These are phyloP conservation scores for Puntigrus tetrazona DNA, from an alignment of 2,113 vertebrate genomes.

Conservation along the genomic window DNA sequence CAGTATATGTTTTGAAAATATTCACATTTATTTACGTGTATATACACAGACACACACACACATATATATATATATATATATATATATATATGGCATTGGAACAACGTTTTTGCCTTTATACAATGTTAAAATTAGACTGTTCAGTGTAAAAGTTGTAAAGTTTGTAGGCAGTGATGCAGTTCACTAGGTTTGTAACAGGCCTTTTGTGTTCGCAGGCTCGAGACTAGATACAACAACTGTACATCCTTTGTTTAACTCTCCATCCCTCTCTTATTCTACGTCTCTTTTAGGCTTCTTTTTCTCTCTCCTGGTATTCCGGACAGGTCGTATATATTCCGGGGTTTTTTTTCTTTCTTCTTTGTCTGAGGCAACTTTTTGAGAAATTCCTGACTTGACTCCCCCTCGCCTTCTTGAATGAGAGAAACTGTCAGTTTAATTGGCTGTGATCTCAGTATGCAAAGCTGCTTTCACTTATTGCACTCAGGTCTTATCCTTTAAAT, in stretches of 20 bases:
- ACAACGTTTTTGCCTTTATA: not conserved
- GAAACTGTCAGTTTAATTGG: conserved; percentile 61
- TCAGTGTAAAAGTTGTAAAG: too few relatives aligned
- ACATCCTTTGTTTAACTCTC: not conserved
- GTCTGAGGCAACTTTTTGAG: conserved; percentile 48
- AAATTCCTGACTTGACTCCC: conserved; percentile 45
- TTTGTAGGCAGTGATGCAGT: not conserved
- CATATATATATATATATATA: too few relatives aligned
- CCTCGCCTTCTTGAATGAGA: conserved; percentile 43
- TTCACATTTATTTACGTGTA: too few relatives aligned
- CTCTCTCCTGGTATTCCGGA: not conserved
- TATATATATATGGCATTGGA: too few relatives aligned
- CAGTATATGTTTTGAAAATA: too few relatives aligned
- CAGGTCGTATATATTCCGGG: conserved; percentile 43
- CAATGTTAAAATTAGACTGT: not conserved
- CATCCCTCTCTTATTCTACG: not conserved
- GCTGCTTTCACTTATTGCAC: conserved; percentile 59
- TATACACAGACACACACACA: too few relatives aligned
- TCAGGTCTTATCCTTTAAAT: conserved; percentile 59
- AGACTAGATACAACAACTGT: not conserved
- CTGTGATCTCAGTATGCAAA: conserved; percentile 66
- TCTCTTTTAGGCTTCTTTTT: not conserved
- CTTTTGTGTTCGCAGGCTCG: not conserved
- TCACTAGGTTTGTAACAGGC: not conserved
- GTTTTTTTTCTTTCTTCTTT: too few relatives aligned